Evolutionary conservation across 2,888 invertebrate species (phyloP), one percentile per base, ranked within the genome.

Genomic region (Gibbula magus): DNA sequence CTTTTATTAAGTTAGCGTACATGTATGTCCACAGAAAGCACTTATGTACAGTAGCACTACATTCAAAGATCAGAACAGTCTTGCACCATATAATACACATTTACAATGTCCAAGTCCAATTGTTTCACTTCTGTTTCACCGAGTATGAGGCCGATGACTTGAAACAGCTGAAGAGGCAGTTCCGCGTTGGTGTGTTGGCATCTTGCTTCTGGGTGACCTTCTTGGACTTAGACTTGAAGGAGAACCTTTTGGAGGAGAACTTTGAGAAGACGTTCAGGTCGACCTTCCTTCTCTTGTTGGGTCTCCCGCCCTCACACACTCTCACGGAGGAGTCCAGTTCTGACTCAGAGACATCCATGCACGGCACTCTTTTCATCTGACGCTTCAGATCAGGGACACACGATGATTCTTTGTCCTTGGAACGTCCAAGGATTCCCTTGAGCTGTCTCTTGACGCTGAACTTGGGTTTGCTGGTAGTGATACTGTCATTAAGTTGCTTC

Each of bases 101-200:
- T 10, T 45, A 45, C 45, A 45, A 45, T 1, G 45, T 13, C 13
- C 13, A 45, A 4, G 5, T 10, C 45, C 4, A 10, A 1, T 10
- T 7, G 10, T 45, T 35, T 45, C 45, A 4, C 45, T 45, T 45
- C 45, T 45, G 25, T 61, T 61, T 61, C 29, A 61, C 29, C 2
- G 61, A 25, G 29, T 61, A 61, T 2, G 61, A 61, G 2, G 29
- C 61, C 13, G 61, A 61, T 18, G 29, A 29, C 61, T 29, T 61
- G 61, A 61, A 61, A 10, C 61, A 61, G 61, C 61, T 61, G 25
- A 61, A 61, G 61, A 61, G 61, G 29, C 61, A 61, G 25, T 61
- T 61, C 29, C 61, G 61, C n/a, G 25, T 61, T 10, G 61, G 61
- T 25, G 61, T 61, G 29, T 61, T 18, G 61, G 25, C 29, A 16